phyloP scores from a whole-genome alignment of 2,888 invertebrate genomes.

The Chrysopilus asiliformis region DNA sequence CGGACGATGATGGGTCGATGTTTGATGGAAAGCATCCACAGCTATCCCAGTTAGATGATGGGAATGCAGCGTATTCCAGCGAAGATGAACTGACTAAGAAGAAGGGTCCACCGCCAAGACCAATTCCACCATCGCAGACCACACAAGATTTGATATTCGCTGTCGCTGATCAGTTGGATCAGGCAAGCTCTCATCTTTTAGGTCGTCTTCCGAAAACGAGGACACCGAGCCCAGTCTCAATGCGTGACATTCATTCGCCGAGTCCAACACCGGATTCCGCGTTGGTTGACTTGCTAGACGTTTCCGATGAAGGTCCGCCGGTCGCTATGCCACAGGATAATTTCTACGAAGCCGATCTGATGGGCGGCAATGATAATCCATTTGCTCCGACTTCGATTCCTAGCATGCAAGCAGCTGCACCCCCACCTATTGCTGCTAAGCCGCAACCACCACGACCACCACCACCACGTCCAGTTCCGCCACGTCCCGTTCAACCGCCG shows the following conservation, averaged over 20 bases:
- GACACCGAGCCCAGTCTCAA: constrained; percentile 76
- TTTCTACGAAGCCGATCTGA: constrained; percentile 18
- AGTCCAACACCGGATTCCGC: constrained; percentile 65
- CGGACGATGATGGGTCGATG: constrained; percentile 26
- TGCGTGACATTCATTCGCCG: constrained; percentile 68
- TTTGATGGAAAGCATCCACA: constrained; percentile 19
- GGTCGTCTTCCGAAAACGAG: constrained; percentile 74
- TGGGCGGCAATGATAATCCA: constrained; percentile 29
- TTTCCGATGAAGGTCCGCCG: constrained; percentile 37
- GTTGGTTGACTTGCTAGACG: constrained; percentile 50
- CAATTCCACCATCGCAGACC: constrained; percentile 56
- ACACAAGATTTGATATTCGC: constrained; percentile 75
- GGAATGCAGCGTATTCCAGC: constrained; percentile 21
- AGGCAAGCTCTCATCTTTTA: constrained; percentile 68
- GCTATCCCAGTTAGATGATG: constrained; percentile 14
- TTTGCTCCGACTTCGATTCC: constrained; percentile 37
- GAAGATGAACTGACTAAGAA: constrained; percentile 21
- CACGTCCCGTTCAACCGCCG: constrained; percentile 24
- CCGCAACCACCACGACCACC: constrained; percentile 38
- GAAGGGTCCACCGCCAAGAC: constrained; percentile 38
- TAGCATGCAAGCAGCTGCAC: constrained; percentile 33
- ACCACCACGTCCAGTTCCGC: constrained; percentile 34
- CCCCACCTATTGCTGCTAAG: constrained; percentile 36
- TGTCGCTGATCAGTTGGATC: constrained; percentile 80
- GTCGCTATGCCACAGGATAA: constrained; percentile 24